A percentile compares a stretch with the other conserved stretches of the same genome.
These are phyloP conservation scores for Cisticola juncidis DNA, from an alignment of 2,113 vertebrate species.

Conservation along the genomic window DNA sequence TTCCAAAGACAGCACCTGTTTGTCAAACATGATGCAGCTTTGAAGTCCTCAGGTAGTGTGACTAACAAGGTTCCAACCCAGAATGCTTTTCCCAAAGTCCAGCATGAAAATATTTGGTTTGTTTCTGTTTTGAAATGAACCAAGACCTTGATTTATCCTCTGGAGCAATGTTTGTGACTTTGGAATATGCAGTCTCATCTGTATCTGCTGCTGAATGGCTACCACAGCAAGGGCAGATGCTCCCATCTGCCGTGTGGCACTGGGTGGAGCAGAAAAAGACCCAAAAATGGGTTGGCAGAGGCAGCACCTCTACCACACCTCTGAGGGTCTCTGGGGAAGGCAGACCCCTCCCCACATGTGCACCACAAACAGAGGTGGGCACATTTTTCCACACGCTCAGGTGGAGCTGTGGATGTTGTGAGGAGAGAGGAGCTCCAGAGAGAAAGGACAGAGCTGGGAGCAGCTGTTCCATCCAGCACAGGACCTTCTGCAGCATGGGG, in stretches of 20 bases:
- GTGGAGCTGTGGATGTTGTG: neutral
- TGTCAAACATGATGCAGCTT: neutral
- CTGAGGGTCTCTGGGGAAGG: neutral
- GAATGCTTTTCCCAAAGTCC: neutral
- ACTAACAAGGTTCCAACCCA: neutral
- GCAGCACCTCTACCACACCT: neutral
- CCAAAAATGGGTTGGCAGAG: neutral
- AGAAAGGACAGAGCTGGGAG: neutral
- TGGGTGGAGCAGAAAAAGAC: neutral
- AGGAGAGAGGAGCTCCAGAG: neutral
- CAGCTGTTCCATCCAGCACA: neutral
- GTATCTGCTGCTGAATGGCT: neutral
- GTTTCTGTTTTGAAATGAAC: neutral
- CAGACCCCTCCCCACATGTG: neutral
- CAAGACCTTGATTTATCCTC: neutral
- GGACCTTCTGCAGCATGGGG: neutral
- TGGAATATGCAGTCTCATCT: neutral
- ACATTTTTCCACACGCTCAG: fast-evolving
- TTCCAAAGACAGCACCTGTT: conserved; percentile 24
- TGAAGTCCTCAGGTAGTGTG: neutral
- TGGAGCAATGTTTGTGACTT: neutral
- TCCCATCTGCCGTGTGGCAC: neutral
- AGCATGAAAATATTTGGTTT: neutral
- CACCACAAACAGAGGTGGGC: neutral
- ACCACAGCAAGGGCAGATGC: conserved; percentile 6